A percentile compares a stretch with the other conserved stretches of the same genome.
phyloP scores from a whole-genome alignment of 2,888 invertebrate genomes.

The Aproaerema taeniolella region DNA sequence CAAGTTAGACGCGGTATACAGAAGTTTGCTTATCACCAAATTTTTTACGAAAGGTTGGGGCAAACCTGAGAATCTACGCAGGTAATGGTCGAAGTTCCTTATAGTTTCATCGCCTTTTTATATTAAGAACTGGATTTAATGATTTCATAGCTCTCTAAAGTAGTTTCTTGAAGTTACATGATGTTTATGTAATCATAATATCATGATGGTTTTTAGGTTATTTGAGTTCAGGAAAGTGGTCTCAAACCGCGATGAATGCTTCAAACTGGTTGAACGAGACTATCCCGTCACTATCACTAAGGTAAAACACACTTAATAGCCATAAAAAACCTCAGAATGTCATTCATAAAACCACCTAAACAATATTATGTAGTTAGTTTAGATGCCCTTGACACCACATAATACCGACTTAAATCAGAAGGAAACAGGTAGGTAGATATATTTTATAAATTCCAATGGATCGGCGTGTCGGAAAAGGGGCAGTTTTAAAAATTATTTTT shows the following conservation, averaged over 20 bases:
- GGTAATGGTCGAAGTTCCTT: too few relatives aligned
- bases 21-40: slow-evolving; percentile 90
- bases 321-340: slow-evolving; percentile 7
- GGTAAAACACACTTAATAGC: slow-evolving; percentile 62
- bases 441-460: too few relatives aligned
- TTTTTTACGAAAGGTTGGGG: slow-evolving; percentile 99
- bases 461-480: too few relatives aligned
- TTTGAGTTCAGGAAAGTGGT: slow-evolving; percentile 94
- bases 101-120: too few relatives aligned
- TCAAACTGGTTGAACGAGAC: slow-evolving; percentile 86
- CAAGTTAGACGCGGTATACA: slow-evolving; percentile 87
- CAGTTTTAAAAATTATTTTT: too few relatives aligned
- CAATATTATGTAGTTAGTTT: too few relatives aligned
- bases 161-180: neutral
- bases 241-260: slow-evolving; percentile 89
- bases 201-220: slow-evolving; percentile 79
- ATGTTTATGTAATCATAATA: slow-evolving; percentile 18
- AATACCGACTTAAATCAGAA: too few relatives aligned
- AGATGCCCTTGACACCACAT: too few relatives aligned
- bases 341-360: too few relatives aligned
- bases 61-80: slow-evolving; percentile 91
- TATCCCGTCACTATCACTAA: slow-evolving; percentile 93
- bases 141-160: too few relatives aligned
- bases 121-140: too few relatives aligned
- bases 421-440: too few relatives aligned